A percentile compares a stretch with the other conserved stretches of the same genome.
Evolutionary conservation across 1,140 invertebrate genomes (phyloP).

Genomic region (Agrypnia vestita): DNA sequence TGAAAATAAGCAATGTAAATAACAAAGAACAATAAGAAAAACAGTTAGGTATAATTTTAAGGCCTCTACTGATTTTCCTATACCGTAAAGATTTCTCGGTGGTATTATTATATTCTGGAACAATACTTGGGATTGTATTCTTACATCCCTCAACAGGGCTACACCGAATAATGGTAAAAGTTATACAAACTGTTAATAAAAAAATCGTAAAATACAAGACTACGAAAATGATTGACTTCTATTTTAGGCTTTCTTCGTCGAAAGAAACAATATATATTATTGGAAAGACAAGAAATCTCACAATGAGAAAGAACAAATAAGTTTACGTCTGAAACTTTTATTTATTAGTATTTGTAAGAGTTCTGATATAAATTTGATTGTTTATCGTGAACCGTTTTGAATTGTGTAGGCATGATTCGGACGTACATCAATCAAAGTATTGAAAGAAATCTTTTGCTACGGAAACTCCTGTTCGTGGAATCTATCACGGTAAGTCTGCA

Average conservation of each 20-base stretch:
- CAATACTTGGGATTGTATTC: neutral
- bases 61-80: too few species aligned
- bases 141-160: neutral
- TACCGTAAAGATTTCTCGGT: too few species aligned
- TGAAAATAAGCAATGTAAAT: too few species aligned
- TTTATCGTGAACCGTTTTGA: too few species aligned
- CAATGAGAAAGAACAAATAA: constrained; percentile 14
- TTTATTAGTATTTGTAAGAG: constrained; percentile 20
- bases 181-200: constrained; percentile 18
- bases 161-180: constrained; percentile 15
- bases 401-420: too few species aligned
- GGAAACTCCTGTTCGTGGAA: too few species aligned
- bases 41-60: too few species aligned
- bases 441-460: too few species aligned
- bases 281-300: constrained; percentile 6
- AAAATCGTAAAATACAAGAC: constrained; percentile 14
- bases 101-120: too few species aligned
- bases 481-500: too few species aligned
- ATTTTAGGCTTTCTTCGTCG: neutral
- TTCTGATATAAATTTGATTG: constrained; percentile 6
- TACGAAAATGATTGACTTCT: constrained; percentile 22
- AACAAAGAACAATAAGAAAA: too few species aligned
- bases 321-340: constrained; percentile 28
- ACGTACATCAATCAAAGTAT: too few species aligned
- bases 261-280: constrained; percentile 24